A percentile compares a stretch with the other conserved stretches of the same genome.
phyloP scores from a whole-genome alignment of 2,113 vertebrate genomes.

The Sinocyclocheilus grahami region DNA sequence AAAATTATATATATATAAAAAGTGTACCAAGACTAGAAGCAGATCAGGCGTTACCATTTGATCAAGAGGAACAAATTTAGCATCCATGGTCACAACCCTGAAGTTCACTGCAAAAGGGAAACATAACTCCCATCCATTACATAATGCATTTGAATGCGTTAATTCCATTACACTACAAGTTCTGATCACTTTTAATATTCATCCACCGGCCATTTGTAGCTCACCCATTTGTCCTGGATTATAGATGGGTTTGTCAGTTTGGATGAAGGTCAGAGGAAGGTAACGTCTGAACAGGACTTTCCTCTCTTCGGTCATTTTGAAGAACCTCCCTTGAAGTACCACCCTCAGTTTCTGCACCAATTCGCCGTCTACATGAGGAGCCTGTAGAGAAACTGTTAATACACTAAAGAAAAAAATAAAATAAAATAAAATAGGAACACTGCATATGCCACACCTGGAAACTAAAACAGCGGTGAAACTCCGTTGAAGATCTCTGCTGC shows the following conservation, averaged over 20 bases:
- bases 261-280: constrained; percentile 60
- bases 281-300: constrained; percentile 65
- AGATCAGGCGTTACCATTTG: not conserved
- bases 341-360: constrained; percentile 57
- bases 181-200: no score
- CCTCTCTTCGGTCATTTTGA: constrained; percentile 60
- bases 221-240: constrained; percentile 73
- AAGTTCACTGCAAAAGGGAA: not conserved
- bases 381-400: constrained; percentile 54
- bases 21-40: no score
- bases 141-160: no score
- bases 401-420: no score
- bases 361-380: constrained; percentile 53
- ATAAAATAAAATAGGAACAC: no score
- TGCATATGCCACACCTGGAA: constrained; percentile 54
- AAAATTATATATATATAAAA: no score
- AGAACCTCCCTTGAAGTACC: constrained; percentile 58
- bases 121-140: not conserved
- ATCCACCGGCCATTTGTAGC: not conserved
- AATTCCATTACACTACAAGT: not conserved
- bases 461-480: constrained; percentile 57
- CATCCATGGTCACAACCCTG: not conserved
- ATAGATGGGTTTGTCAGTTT: constrained; percentile 74
- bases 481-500: constrained; percentile 1
- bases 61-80: not conserved